These are phyloP conservation scores for Dascillus cervinus DNA, from an alignment of 2,888 invertebrate genomes.

Conservation along the genomic window DNA sequence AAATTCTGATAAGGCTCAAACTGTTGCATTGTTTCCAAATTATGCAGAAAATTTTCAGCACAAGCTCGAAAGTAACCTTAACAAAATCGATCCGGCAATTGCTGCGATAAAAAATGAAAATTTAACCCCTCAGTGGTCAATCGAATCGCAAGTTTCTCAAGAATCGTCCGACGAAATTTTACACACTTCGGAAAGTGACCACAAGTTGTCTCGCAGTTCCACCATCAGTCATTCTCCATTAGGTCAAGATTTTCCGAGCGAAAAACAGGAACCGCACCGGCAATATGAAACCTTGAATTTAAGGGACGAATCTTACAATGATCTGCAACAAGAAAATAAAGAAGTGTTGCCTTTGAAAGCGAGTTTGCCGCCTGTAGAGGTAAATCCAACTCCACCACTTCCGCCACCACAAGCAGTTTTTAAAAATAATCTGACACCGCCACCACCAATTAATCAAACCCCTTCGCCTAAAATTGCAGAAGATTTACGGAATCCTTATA, in stretches of 20 bases:
- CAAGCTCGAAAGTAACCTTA: slow-evolving; percentile 11
- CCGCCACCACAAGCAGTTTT: slow-evolving; percentile 20
- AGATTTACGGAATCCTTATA: slow-evolving; percentile 32
- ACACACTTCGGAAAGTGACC: slow-evolving; percentile 54
- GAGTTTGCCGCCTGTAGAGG: too few species aligned
- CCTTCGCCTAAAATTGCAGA: slow-evolving; percentile 18
- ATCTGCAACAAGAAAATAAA: slow-evolving; percentile 15
- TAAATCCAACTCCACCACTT: too few species aligned
- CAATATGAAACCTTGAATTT: slow-evolving; percentile 5
- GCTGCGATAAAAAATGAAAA: too few species aligned
- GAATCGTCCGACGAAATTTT: slow-evolving; percentile 56
- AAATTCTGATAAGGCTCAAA: slow-evolving; percentile 6
- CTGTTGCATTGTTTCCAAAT: slow-evolving; percentile 27
- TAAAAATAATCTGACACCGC: slow-evolving; percentile 34
- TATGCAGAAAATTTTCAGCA: background rate
- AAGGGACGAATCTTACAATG: slow-evolving; percentile 2
- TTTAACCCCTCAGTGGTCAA: slow-evolving; percentile 55
- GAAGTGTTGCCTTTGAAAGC: too few species aligned
- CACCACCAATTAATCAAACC: slow-evolving; percentile 25
- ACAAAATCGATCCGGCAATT: slow-evolving; percentile 34
- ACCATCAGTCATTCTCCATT: slow-evolving; percentile 39
- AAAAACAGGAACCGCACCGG: slow-evolving; percentile 2
- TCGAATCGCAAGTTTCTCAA: slow-evolving; percentile 58
- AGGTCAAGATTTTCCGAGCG: slow-evolving; percentile 10
- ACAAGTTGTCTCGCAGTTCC: slow-evolving; percentile 48